Percentiles rank a stretch among this genome's conserved stretches.
Evolutionary conservation across 2,797 vertebrate genomes (phyloP).

Genomic region (Chanos chanos): DNA sequence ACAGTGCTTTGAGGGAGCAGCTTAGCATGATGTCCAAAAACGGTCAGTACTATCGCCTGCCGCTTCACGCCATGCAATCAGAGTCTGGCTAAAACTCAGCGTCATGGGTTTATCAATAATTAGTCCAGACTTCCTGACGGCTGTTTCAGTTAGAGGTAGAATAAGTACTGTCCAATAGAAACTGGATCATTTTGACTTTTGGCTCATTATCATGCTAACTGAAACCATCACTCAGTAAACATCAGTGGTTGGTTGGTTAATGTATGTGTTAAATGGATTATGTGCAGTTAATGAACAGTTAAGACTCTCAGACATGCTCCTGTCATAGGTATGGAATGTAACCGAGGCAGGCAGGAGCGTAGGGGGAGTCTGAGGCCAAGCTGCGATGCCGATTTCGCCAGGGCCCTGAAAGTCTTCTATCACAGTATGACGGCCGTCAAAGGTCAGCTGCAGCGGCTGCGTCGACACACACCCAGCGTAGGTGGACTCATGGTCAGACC

Average conservation of each 20-base stretch:
- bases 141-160: no score
- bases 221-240: no score
- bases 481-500: slow-evolving; percentile 31
- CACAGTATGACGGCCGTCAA: slow-evolving; percentile 79
- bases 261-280: no score
- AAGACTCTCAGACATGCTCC: neutral
- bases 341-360: slow-evolving; percentile 34
- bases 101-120: no score
- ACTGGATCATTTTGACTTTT: no score
- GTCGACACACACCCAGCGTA: slow-evolving; percentile 74
- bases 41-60: slow-evolving; percentile 49
- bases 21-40: slow-evolving; percentile 51
- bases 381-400: slow-evolving; percentile 81
- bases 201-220: no score
- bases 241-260: no score
- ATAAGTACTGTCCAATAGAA: no score
- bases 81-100: no score
- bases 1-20: slow-evolving; percentile 72
- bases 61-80: neutral
- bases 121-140: no score
- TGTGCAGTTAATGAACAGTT: no score
- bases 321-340: slow-evolving; percentile 49
- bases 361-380: slow-evolving; percentile 54
- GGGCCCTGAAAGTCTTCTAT: slow-evolving; percentile 84
- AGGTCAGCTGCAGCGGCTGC: slow-evolving; percentile 75